phyloP scores from a whole-genome alignment of 2,797 vertebrate species.

The Scyliorhinus canicula region DNA sequence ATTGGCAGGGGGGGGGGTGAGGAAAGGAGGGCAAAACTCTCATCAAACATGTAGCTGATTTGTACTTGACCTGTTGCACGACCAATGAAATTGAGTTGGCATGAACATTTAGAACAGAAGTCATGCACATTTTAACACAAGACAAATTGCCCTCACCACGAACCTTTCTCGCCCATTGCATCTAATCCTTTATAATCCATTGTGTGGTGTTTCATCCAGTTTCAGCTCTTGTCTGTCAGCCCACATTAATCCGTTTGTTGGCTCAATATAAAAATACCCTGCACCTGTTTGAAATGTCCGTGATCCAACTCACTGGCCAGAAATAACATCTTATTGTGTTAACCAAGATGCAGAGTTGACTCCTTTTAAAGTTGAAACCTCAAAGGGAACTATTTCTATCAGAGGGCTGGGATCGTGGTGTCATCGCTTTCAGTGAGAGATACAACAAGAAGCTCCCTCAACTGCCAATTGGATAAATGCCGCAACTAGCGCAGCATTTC shows the following conservation, averaged over 20 bases:
- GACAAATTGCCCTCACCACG: not conserved
- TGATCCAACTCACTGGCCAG: conserved; percentile 1
- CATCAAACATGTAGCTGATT: not conserved
- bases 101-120: conserved; percentile 1
- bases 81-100: not conserved
- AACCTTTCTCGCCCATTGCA: not conserved
- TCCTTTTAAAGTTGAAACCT: conserved; percentile 29
- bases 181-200: conserved; percentile 21
- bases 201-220: not conserved
- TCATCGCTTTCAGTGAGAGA: not conserved
- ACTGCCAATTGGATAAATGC: not conserved
- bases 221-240: not conserved
- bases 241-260: conserved; percentile 24
- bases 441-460: not conserved
- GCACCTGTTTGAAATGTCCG: conserved; percentile 24
- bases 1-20: too few species aligned
- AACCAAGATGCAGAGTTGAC: not conserved
- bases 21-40: not conserved
- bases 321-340: conserved; percentile 35
- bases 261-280: conserved; percentile 11
- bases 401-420: not conserved
- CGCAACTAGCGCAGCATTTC: not conserved
- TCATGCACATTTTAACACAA: not conserved
- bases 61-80: not conserved
- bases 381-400: conserved; percentile 26